phyloP scores from a whole-genome alignment of 1,140 invertebrate species.

The Temnothorax nylanderi region DNA sequence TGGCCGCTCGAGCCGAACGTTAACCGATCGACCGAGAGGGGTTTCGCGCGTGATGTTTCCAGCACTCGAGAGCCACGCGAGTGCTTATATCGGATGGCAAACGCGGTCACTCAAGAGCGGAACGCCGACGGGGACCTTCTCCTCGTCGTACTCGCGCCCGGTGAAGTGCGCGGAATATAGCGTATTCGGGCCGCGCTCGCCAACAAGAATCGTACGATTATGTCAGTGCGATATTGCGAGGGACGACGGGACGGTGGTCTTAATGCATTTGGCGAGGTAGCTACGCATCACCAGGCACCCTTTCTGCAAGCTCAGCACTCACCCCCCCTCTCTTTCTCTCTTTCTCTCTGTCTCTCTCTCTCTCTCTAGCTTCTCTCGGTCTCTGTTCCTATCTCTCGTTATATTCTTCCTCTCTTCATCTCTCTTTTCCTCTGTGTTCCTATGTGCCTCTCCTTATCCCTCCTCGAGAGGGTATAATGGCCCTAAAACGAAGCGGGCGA shows the following conservation, averaged over 20 bases:
- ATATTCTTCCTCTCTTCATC: neutral
- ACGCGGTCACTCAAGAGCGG: neutral
- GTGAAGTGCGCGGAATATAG: slow-evolving; percentile 54
- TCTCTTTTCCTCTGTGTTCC: slow-evolving; percentile 54
- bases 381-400: slow-evolving; percentile 1
- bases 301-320: slow-evolving; percentile 85
- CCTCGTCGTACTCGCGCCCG: neutral
- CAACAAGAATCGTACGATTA: slow-evolving; percentile 52
- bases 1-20: neutral
- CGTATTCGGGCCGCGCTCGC: slow-evolving; percentile 34
- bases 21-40: slow-evolving; percentile 28
- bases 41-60: slow-evolving; percentile 38
- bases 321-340: slow-evolving; percentile 49
- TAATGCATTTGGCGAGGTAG: slow-evolving; percentile 85
- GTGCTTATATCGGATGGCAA: slow-evolving; percentile 34
- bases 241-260: slow-evolving; percentile 77
- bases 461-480: slow-evolving; percentile 78
- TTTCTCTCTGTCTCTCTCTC: slow-evolving; percentile 50
- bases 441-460: slow-evolving; percentile 35
- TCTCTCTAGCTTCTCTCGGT: slow-evolving; percentile 41
- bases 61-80: slow-evolving; percentile 12
- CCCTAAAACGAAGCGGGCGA: slow-evolving; percentile 81
- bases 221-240: slow-evolving; percentile 79
- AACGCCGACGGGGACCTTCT: neutral
- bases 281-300: slow-evolving; percentile 85